Evolutionary conservation across 1,140 invertebrate species (phyloP).

Genomic region (Drusus annulatus): DNA sequence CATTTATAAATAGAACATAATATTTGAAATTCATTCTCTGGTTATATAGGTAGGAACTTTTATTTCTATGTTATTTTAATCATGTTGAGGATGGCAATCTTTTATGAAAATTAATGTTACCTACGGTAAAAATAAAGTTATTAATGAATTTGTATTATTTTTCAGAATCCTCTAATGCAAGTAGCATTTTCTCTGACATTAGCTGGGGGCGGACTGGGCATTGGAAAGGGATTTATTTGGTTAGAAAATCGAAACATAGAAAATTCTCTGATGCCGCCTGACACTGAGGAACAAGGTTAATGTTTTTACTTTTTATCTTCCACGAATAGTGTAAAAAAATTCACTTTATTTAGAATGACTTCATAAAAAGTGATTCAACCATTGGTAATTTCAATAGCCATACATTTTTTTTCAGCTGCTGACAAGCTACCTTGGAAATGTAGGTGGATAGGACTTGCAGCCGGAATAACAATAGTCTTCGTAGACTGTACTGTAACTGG

Average conservation of each 20-base stretch:
- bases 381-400: too few species aligned
- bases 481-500: constrained; percentile 20
- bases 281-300: constrained; percentile 30
- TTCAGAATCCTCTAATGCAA: constrained; percentile 57
- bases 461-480: constrained; percentile 17
- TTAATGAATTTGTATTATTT: neutral
- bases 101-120: neutral
- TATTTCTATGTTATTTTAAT: too few species aligned
- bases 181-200: constrained; percentile 42
- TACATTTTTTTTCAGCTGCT: constrained; percentile 1
- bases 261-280: constrained; percentile 20
- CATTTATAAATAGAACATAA: too few species aligned
- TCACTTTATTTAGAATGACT: too few species aligned
- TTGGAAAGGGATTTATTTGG: constrained; percentile 11
- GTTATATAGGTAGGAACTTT: too few species aligned
- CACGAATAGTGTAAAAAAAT: too few species aligned
- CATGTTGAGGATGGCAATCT: too few species aligned
- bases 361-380: too few species aligned
- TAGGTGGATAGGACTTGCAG: constrained; percentile 11
- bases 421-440: constrained; percentile 9
- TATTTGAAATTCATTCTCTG: too few species aligned
- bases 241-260: constrained; percentile 29
- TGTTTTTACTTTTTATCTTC: too few species aligned
- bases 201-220: constrained; percentile 37
- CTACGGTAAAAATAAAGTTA: too few species aligned